Conservation (phyloP, 2,797 vertebrate species). For the Sebastes hubbsi region DNA sequence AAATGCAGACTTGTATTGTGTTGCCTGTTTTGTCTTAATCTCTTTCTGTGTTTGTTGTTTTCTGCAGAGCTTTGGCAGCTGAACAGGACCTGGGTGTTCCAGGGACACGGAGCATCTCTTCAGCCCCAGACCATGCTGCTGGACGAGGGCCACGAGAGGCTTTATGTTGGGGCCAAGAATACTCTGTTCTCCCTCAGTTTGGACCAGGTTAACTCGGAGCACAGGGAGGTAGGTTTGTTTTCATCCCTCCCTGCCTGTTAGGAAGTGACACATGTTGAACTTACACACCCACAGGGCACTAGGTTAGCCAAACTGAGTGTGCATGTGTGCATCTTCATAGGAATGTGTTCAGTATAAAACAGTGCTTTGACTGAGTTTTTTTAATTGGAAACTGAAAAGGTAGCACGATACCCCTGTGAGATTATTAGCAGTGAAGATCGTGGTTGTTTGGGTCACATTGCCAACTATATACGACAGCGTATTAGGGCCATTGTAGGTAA, state of each 20-base stretch:
- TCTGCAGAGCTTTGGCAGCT: constrained; percentile 92
- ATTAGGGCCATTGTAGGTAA: no score
- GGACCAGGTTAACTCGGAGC: constrained; percentile 88
- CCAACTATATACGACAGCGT: neutral
- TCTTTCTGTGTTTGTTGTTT: constrained; percentile 35
- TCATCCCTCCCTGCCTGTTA: neutral
- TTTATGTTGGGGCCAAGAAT: constrained; percentile 94
- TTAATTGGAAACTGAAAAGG: neutral
- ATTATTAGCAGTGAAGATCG: neutral
- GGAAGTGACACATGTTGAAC: constrained; percentile 23
- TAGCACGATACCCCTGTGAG: neutral
- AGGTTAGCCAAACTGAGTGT: constrained; percentile 12
- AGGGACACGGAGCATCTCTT: constrained; percentile 85
- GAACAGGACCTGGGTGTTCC: constrained; percentile 95
- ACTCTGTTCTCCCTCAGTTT: constrained; percentile 92
- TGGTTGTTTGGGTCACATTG: no score
- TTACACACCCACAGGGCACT: neutral
- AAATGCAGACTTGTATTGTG: neutral
- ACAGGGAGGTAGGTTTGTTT: constrained; percentile 86
- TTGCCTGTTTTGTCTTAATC: neutral
- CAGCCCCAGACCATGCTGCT: constrained; percentile 91
- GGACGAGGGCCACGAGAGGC: constrained; percentile 93
- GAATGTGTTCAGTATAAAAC: neutral
- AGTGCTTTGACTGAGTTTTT: neutral
- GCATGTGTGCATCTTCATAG: neutral